phyloP scores from a whole-genome alignment of 2,797 vertebrate species.

The Dipus sagitta region DNA sequence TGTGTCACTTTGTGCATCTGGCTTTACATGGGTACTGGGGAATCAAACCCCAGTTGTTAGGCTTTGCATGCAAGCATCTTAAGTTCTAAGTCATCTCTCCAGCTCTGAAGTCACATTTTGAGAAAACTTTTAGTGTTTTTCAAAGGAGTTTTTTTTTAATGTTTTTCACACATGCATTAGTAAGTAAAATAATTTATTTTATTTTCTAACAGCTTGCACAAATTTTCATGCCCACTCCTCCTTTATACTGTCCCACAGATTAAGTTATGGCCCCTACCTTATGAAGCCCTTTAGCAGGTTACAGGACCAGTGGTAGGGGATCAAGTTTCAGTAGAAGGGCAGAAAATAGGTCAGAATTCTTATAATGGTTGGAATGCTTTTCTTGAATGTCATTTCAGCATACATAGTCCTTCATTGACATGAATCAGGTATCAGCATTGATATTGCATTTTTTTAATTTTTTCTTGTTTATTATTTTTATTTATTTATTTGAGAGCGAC shows the following conservation, averaged over 20 bases:
- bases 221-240: fast-evolving
- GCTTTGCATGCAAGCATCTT: no score
- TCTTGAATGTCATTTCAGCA: not conserved
- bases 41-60: no score
- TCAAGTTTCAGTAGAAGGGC: not conserved
- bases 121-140: not conserved
- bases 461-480: no score
- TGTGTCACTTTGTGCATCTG: no score
- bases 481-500: no score
- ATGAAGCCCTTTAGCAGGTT: not conserved
- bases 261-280: not conserved
- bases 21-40: no score
- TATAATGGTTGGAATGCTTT: not conserved
- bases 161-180: not conserved
- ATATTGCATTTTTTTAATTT: no score
- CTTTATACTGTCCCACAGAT: not conserved
- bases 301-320: no score
- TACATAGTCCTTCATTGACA: not conserved
- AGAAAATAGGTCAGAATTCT: not conserved
- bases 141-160: not conserved
- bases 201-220: not conserved
- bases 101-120: not conserved
- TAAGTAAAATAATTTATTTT: not conserved
- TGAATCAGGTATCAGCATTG: no score
- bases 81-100: no score